phyloP scores from a whole-genome alignment of 2,113 vertebrate genomes.

The Tamias sibiricus region DNA sequence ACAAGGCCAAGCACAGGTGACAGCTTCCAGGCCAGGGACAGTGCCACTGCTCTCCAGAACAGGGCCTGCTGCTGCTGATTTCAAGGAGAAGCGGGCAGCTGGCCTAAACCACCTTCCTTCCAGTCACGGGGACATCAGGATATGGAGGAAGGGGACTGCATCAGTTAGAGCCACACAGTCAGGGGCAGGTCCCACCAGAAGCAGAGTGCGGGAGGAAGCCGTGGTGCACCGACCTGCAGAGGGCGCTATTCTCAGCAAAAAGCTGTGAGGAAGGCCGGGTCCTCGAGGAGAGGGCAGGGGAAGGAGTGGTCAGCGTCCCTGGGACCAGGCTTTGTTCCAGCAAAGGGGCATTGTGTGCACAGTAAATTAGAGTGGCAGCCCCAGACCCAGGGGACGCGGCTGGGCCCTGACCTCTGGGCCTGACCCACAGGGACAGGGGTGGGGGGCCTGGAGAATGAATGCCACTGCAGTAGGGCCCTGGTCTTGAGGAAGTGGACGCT shows the following conservation, averaged over 20 bases:
- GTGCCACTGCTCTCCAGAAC: background rate
- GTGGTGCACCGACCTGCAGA: accelerated
- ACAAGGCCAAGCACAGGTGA: too few species aligned
- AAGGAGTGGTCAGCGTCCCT: too few species aligned
- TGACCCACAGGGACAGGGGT: background rate
- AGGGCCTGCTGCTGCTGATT: background rate
- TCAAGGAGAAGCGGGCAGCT: background rate
- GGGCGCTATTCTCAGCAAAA: background rate
- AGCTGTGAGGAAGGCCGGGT: too few species aligned
- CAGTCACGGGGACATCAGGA: accelerated
- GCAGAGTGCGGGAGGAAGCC: too few species aligned
- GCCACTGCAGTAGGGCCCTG: background rate
- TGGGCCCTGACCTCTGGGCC: background rate
- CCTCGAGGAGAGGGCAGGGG: background rate
- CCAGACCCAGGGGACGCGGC: too few species aligned
- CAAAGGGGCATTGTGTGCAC: too few species aligned
- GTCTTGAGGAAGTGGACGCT: background rate
- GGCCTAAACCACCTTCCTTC: background rate
- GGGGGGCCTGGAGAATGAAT: background rate
- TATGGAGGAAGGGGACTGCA: background rate
- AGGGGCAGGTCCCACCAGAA: background rate
- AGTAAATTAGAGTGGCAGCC: too few species aligned
- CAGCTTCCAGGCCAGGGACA: background rate
- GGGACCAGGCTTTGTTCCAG: too few species aligned
- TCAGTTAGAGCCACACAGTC: background rate